phyloP scores from a whole-genome alignment of 2,888 invertebrate species.

The Dolichomitus sp. region DNA sequence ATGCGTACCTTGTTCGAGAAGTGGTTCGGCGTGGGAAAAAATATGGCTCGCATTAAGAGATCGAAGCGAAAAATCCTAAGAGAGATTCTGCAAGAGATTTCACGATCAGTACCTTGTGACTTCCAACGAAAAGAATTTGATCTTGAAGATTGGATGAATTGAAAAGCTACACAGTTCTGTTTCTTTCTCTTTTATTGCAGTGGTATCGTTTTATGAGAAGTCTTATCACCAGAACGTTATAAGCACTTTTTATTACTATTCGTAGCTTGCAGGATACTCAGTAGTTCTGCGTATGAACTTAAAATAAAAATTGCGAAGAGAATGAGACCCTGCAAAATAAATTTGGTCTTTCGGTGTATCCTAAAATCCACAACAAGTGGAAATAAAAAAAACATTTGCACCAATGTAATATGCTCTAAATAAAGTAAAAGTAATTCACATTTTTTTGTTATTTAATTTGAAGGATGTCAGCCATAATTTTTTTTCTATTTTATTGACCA shows the following conservation, averaged over 20 bases:
- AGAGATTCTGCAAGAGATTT: background rate
- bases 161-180: slow-evolving; percentile 2
- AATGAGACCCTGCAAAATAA: too few relatives aligned
- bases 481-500: too few relatives aligned
- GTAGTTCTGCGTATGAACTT: too few relatives aligned
- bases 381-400: too few relatives aligned
- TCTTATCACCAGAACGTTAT: background rate
- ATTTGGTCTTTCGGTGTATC: too few relatives aligned
- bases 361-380: too few relatives aligned
- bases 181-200: background rate
- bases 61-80: slow-evolving; percentile 7
- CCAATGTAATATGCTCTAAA: too few relatives aligned
- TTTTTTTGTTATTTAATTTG: background rate
- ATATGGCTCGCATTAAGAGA: background rate
- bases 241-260: background rate
- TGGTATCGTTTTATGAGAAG: background rate
- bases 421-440: too few relatives aligned
- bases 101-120: background rate
- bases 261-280: slow-evolving; percentile 27
- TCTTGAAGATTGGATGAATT: background rate
- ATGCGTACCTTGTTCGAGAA: slow-evolving; percentile 18
- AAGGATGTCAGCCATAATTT: background rate
- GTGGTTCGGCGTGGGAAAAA: slow-evolving; percentile 7
- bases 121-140: slow-evolving; percentile 1
- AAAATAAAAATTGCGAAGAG: too few relatives aligned